Conservation (phyloP, 2,888 invertebrate species). For the Melangyna quadrimaculata region DNA sequence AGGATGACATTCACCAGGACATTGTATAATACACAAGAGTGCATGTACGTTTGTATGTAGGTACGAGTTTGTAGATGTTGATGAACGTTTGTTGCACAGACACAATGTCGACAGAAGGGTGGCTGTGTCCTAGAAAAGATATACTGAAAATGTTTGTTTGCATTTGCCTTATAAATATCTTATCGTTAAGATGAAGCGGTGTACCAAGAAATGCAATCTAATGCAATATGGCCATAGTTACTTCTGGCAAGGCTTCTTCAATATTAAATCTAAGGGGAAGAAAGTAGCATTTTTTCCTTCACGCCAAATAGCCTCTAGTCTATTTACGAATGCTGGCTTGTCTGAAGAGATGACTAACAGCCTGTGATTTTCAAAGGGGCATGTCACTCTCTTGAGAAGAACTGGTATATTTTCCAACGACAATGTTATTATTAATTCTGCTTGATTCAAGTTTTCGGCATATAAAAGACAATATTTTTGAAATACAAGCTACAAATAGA, state of each 20-base stretch:
- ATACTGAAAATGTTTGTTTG: slow-evolving; percentile 68
- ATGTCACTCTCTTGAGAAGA: neutral
- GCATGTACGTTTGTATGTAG: neutral
- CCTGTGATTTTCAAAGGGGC: slow-evolving; percentile 13
- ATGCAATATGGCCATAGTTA: slow-evolving; percentile 69
- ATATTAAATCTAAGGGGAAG: slow-evolving; percentile 59
- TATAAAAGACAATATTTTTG: neutral
- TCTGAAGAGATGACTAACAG: slow-evolving; percentile 53
- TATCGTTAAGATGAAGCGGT: slow-evolving; percentile 70
- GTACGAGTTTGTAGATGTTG: neutral
- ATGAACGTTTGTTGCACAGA: slow-evolving; percentile 43
- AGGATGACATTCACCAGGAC: slow-evolving; percentile 60
- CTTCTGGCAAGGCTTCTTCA: slow-evolving; percentile 61
- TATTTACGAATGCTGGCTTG: slow-evolving; percentile 60
- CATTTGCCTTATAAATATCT: slow-evolving; percentile 70
- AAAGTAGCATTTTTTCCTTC: slow-evolving; percentile 52
- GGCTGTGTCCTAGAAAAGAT: slow-evolving; percentile 65
- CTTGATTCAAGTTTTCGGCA: slow-evolving; percentile 22
- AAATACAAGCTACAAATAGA: neutral
- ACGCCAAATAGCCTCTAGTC: slow-evolving; percentile 61
- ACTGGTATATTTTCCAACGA: neutral
- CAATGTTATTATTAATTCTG: slow-evolving; percentile 42
- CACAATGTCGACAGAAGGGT: slow-evolving; percentile 59
- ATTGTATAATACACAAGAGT: slow-evolving; percentile 6
- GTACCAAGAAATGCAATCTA: slow-evolving; percentile 70